Conservation (phyloP, 1,140 invertebrate species). For the Neodiprion fabricii region DNA sequence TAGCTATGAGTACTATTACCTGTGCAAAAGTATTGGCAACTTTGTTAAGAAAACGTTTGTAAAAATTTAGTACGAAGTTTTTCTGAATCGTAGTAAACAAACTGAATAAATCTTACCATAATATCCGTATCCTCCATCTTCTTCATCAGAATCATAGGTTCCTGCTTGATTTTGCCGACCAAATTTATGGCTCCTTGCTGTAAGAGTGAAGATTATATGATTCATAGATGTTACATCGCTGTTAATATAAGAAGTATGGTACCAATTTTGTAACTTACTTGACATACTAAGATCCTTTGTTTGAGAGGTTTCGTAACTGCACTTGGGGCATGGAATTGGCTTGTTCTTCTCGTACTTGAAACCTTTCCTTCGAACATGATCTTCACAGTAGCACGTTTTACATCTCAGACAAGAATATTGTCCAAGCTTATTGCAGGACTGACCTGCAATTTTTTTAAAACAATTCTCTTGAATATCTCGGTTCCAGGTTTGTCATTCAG, state of each 20-base stretch:
- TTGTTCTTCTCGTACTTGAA: conserved; percentile 92
- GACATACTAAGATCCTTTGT: conserved; percentile 97
- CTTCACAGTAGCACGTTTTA: conserved; percentile 96
- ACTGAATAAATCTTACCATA: conserved; percentile 37
- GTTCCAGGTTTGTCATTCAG: not conserved
- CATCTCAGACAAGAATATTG: conserved; percentile 95
- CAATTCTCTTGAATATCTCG: not conserved
- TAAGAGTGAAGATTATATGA: conserved; percentile 39
- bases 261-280: conserved; percentile 67
- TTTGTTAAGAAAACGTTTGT: conserved; percentile 1
- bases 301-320: conserved; percentile 87
- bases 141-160: conserved; percentile 58
- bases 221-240: not conserved
- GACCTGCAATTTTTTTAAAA: conserved; percentile 61
- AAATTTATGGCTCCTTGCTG: conserved; percentile 82
- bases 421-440: conserved; percentile 92
- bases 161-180: conserved; percentile 76
- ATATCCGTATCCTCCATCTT: conserved; percentile 51
- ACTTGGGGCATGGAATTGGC: conserved; percentile 93
- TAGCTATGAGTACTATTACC: conserved; percentile 43
- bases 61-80: conserved; percentile 17
- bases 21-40: not conserved
- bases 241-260: not conserved
- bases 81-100: conserved; percentile 11
- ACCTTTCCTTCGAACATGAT: conserved; percentile 92